phyloP scores from a whole-genome alignment of 2,113 vertebrate species.

The Megaptera novaeangliae region DNA sequence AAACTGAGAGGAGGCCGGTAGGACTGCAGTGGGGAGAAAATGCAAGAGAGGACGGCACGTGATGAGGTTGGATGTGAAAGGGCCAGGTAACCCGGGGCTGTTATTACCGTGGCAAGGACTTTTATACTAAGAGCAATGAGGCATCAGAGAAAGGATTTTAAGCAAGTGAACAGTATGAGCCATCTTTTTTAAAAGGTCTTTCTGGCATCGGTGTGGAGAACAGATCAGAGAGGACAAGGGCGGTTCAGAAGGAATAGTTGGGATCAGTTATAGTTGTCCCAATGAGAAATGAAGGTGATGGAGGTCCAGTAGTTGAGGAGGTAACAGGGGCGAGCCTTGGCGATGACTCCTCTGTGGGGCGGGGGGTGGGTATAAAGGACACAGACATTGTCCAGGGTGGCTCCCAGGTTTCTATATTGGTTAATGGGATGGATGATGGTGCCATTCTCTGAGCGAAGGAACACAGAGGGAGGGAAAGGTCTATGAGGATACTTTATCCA shows the following conservation, averaged over 20 bases:
- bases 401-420: neutral
- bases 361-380: neutral
- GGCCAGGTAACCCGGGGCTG: neutral
- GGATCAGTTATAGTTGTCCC: neutral
- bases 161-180: neutral
- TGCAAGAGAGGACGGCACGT: accelerated
- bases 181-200: neutral
- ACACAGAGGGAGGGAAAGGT: neutral
- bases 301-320: neutral
- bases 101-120: neutral
- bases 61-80: neutral
- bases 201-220: neutral
- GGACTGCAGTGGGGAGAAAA: neutral
- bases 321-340: neutral
- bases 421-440: neutral
- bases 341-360: neutral
- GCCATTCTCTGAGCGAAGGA: neutral
- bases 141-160: neutral
- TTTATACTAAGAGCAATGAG: neutral
- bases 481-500: neutral
- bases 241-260: too few relatives aligned
- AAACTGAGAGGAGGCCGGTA: neutral
- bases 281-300: neutral
- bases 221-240: neutral
- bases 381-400: neutral